These are phyloP conservation scores for Margarornis squamiger DNA, from an alignment of 2,797 vertebrate species.

Conservation along the genomic window DNA sequence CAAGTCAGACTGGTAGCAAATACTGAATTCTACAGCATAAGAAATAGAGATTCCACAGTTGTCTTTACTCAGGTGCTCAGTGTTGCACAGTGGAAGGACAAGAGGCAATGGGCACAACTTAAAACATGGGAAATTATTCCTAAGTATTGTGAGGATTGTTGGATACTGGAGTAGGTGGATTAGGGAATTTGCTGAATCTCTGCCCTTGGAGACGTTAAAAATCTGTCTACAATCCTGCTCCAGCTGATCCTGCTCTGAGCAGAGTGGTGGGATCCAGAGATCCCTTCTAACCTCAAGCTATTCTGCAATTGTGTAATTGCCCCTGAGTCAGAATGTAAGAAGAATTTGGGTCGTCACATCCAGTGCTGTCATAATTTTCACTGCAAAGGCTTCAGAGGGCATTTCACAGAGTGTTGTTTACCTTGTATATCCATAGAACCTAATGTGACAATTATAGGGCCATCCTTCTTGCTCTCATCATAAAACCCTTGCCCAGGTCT, in stretches of 20 bases:
- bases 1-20: not conserved
- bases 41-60: not conserved
- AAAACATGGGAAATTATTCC: not conserved
- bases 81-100: not conserved
- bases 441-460: slow-evolving; percentile 74
- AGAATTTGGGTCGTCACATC: not conserved
- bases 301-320: not conserved
- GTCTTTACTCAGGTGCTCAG: not conserved
- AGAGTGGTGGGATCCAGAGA: not conserved
- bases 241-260: not conserved
- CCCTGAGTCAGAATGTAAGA: not conserved
- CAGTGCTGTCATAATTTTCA: not conserved
- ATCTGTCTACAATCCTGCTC: not conserved
- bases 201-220: not conserved
- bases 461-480: slow-evolving; percentile 72
- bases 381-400: not conserved
- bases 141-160: not conserved
- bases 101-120: not conserved
- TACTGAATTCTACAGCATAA: not conserved
- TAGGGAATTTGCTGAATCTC: not conserved
- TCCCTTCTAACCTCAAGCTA: not conserved
- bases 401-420: slow-evolving; percentile 37
- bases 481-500: slow-evolving; percentile 74
- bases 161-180: not conserved
- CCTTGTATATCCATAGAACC: slow-evolving; percentile 79